Conservation (phyloP, 1,140 invertebrate species). For the Drosophila ficusphila region DNA sequence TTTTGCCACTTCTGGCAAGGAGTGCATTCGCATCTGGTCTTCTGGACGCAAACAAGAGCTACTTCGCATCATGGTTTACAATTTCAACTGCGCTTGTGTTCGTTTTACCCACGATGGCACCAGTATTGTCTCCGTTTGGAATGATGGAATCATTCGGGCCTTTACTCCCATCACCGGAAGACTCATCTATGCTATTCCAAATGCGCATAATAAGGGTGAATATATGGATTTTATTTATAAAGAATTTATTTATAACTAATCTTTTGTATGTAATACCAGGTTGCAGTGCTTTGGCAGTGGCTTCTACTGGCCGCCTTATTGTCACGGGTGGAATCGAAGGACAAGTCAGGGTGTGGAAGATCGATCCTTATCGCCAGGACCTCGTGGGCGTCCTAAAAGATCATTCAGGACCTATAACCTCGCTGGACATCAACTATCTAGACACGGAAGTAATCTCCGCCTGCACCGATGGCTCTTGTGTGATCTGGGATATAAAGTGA, state of each 20-base stretch:
- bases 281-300: conserved; percentile 87
- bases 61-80: conserved; percentile 92
- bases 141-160: conserved; percentile 93
- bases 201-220: conserved; percentile 92
- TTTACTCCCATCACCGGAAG: conserved; percentile 93
- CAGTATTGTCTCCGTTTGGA: conserved; percentile 92
- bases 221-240: not conserved
- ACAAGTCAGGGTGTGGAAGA: conserved; percentile 90
- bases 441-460: conserved; percentile 93
- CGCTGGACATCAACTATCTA: conserved; percentile 90
- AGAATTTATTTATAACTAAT: too few species aligned
- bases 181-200: conserved; percentile 91
- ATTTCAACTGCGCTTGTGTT: conserved; percentile 92
- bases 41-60: conserved; percentile 90
- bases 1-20: conserved; percentile 93
- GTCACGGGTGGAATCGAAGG: conserved; percentile 95
- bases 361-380: conserved; percentile 87
- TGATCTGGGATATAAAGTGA: conserved; percentile 94
- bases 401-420: conserved; percentile 94
- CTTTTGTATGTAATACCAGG: conserved; percentile 31
- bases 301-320: conserved; percentile 89
- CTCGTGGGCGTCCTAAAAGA: conserved; percentile 92
- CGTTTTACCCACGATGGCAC: conserved; percentile 91
- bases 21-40: conserved; percentile 94
- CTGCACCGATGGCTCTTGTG: conserved; percentile 94